Percentiles rank a stretch among this genome's conserved stretches.
Conservation (phyloP, 1,140 invertebrate species). For the Wiebesia pumilae region DNA sequence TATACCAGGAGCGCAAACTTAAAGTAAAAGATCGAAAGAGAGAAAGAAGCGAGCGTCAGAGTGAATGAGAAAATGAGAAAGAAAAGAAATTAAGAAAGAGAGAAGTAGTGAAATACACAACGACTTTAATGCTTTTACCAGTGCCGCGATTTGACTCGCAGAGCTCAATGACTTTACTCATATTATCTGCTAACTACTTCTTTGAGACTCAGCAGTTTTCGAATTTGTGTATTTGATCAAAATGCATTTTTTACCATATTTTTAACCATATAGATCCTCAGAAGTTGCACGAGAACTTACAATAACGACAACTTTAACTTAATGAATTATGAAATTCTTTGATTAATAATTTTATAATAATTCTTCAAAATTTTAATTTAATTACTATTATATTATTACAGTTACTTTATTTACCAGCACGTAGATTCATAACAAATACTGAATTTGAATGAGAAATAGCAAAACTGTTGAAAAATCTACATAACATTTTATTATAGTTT, state of each 20-base stretch:
- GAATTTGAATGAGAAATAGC: no score
- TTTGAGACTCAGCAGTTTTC: not conserved
- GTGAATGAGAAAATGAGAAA: not conserved
- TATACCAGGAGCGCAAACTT: not conserved
- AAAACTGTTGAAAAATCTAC: no score
- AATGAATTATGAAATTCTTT: no score
- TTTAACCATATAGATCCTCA: not conserved
- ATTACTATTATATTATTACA: no score
- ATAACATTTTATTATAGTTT: no score
- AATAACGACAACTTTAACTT: no score
- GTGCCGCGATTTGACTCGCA: not conserved
- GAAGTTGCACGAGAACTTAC: no score
- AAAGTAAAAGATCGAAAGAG: not conserved
- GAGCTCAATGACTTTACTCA: not conserved
- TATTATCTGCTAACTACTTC: not conserved
- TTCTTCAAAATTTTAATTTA: no score
- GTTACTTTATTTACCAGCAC: no score
- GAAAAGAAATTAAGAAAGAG: constrained; percentile 8
- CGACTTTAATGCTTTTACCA: not conserved
- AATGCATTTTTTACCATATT: not conserved
- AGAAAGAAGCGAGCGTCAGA: no score
- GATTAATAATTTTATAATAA: no score
- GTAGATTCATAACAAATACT: no score
- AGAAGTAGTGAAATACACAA: not conserved
- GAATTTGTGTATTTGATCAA: not conserved